A percentile compares a stretch with the other conserved stretches of the same genome.
Conservation (phyloP, 2,113 vertebrate species). For the Hemichromis elongatus region DNA sequence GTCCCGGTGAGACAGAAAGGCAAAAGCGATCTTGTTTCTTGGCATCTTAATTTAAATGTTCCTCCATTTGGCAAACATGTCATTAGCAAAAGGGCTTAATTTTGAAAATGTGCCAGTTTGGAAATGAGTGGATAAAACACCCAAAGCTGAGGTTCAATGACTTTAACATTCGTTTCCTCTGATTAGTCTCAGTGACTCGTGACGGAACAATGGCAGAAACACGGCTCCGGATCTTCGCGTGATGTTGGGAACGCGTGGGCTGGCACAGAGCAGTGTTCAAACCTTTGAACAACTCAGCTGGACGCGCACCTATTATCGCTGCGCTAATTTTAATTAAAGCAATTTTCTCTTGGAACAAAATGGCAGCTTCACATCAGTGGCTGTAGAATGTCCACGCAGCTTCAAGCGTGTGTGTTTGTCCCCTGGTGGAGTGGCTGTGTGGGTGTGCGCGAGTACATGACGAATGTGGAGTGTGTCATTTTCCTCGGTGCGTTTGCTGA, state of each 20-base stretch:
- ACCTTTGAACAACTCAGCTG: slow-evolving; percentile 15
- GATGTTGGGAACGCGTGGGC: not conserved
- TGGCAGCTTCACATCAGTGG: slow-evolving; percentile 29
- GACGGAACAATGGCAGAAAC: not conserved
- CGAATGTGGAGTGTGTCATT: slow-evolving; percentile 9
- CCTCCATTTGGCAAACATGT: not conserved
- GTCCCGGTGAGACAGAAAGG: no score
- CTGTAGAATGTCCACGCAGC: slow-evolving; percentile 3
- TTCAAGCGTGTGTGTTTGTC: not conserved
- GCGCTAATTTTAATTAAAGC: slow-evolving; percentile 49
- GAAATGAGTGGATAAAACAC: not conserved
- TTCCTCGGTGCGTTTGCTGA: slow-evolving; percentile 5
- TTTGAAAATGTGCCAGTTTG: not conserved
- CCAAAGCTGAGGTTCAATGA: not conserved
- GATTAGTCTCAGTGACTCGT: not conserved
- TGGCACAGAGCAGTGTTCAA: not conserved
- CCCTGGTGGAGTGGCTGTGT: slow-evolving; percentile 22
- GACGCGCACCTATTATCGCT: slow-evolving; percentile 14
- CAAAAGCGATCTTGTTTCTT: no score
- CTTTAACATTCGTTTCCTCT: not conserved
- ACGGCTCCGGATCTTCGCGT: not conserved
- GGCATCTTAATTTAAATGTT: not conserved
- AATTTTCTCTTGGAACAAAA: slow-evolving; percentile 56
- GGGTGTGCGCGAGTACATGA: slow-evolving; percentile 17
- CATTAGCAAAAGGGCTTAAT: not conserved